Base-by-base conservation (phyloP, 2,797 vertebrate genomes). In the Esox lucius region DNA sequence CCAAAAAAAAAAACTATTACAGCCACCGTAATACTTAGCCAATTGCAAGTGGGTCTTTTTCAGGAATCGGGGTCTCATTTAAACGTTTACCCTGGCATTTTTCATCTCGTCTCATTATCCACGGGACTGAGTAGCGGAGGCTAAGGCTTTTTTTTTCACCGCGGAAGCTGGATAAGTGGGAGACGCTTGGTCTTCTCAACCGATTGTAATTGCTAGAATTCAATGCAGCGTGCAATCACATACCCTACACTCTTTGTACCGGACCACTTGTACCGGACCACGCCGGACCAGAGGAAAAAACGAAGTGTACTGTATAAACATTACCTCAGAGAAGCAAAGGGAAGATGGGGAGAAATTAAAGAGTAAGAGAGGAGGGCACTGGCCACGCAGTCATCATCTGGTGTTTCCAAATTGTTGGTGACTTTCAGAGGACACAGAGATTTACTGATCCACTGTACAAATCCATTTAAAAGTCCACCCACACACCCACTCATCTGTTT, bases 221-320 rank as follows among this genome's bases (percentile, higher is more conserved):
- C 48, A 81, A 87, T 83, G 73, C 56, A 5, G 72, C 17, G 0
- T 51, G 75, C 82, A 88, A 81, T 91, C 89, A 86, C 79, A 59
- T 80, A 53, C 28, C 73, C 80, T 80, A 72, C 76, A 49, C 69
- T 68, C 72, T 2, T 22, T 72, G 78, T 71, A 48, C 31, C 39
- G 35, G 64, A 61, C 53, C 73, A n/a, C 77, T 78, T 75, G n/a
- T n/a, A n/a, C n/a, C n/a, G n/a, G n/a, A n/a, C n/a, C n/a, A n/a
- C n/a, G n/a, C n/a, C n/a, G n/a, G n/a, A n/a, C n/a, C n/a, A n/a
- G 78, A 70, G 87, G 53, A 4, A 46, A 75, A 74, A 86, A 75
- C 67, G 49, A 46, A 75, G 69, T 31, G 26, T 48, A 35, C 39
- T 68, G 65, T 31, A 61, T 72, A 72, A 70, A 78, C 70, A 71